Conservation (phyloP, 2,113 vertebrate species). For the Poicephalus meyeri region DNA sequence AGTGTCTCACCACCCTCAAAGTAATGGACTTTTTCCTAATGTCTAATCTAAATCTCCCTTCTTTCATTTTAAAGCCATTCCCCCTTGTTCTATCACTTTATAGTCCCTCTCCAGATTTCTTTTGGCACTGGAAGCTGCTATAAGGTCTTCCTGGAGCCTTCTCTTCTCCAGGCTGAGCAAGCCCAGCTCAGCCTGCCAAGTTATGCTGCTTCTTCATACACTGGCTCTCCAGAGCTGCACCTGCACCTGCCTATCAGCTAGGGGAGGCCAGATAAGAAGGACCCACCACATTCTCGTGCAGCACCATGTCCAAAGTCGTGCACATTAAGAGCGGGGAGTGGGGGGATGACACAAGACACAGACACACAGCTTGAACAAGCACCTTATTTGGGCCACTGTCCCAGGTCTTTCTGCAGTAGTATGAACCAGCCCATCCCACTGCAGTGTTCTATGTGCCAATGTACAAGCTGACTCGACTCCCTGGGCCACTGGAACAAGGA, state of each 20-base stretch:
- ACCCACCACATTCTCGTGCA: background rate
- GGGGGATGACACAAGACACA: background rate
- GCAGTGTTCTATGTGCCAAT: background rate
- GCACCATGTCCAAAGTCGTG: background rate
- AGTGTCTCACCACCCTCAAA: background rate
- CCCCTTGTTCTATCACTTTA: background rate
- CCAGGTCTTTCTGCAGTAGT: background rate
- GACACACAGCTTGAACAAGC: background rate
- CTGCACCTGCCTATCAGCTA: background rate
- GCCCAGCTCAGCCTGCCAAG: background rate
- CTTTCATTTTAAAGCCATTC: background rate
- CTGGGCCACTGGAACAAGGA: background rate
- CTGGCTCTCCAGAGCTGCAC: background rate
- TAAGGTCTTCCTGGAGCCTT: background rate
- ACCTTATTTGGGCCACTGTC: background rate
- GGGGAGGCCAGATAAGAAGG: background rate
- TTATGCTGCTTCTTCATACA: background rate
- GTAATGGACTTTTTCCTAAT: background rate
- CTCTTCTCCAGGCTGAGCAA: background rate
- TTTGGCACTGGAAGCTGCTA: background rate
- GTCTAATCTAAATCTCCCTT: background rate
- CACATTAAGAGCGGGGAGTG: accelerated
- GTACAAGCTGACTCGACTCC: background rate
- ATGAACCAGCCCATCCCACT: background rate
- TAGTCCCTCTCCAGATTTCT: background rate